Conservation (phyloP, 2,888 invertebrate genomes). For the Linnaemya tessellans region DNA sequence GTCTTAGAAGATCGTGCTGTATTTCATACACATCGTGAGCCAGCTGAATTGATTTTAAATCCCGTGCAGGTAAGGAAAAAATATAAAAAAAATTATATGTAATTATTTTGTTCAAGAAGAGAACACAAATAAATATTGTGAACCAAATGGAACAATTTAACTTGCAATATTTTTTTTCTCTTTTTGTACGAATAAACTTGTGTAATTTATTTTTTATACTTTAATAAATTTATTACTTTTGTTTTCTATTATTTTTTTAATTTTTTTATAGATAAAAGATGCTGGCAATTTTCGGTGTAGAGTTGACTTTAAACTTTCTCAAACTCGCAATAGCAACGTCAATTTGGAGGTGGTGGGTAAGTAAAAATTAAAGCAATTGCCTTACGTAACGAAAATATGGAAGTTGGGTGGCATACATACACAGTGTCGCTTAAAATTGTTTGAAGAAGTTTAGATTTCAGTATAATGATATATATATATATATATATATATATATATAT, state of each 20-base stretch:
- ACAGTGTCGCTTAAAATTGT: no score
- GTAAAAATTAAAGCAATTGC: constrained; percentile 79
- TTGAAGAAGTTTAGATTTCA: no score
- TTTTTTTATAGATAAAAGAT: constrained; percentile 86
- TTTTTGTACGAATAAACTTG: no score
- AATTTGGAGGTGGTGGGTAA: constrained; percentile 91
- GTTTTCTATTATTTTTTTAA: background rate
- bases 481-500: no score
- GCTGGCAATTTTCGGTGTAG: constrained; percentile 90
- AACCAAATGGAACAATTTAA: background rate
- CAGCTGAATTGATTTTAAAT: constrained; percentile 86
- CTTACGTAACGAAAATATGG: background rate
- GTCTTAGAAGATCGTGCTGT: constrained; percentile 86
- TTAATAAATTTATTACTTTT: constrained; percentile 1
- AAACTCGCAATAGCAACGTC: constrained; percentile 90
- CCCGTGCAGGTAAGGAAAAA: constrained; percentile 84
- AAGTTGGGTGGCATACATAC: no score
- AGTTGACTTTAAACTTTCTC: constrained; percentile 90
- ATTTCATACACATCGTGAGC: constrained; percentile 85
- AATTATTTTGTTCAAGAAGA: constrained; percentile 29
- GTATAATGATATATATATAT: no score
- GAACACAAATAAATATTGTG: constrained; percentile 32
- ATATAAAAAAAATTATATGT: constrained; percentile 35
- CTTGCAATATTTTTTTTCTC: constrained; percentile 49
- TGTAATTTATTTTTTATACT: background rate